A percentile compares a stretch with the other conserved stretches of the same genome.
Evolutionary conservation across 2,113 vertebrate genomes (phyloP).

Genomic region (Chunga burmeisteri): DNA sequence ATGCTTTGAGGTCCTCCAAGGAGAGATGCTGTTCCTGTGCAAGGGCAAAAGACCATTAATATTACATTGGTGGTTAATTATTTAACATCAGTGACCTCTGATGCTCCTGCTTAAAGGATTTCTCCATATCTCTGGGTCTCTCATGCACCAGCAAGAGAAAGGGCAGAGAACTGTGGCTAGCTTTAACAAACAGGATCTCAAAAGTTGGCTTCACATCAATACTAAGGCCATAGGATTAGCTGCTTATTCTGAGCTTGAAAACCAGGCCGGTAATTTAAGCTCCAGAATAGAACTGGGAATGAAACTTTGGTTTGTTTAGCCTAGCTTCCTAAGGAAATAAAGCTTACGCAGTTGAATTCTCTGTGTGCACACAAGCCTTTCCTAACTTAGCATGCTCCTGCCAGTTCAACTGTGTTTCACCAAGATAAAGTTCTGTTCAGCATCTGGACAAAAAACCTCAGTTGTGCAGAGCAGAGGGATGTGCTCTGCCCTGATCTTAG

Average conservation of each 20-base stretch:
- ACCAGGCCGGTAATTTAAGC: background rate
- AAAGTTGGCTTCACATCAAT: background rate
- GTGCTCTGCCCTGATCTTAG: background rate
- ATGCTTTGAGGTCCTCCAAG: background rate
- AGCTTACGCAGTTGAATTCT: background rate
- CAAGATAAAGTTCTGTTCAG: background rate
- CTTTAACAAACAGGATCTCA: background rate
- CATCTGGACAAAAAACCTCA: background rate
- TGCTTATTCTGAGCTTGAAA: background rate
- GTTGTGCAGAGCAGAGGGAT: background rate
- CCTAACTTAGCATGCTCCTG: background rate
- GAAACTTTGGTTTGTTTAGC: background rate
- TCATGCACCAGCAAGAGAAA: background rate
- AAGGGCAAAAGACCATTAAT: background rate
- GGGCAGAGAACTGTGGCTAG: background rate
- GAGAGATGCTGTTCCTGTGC: background rate
- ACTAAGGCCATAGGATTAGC: background rate
- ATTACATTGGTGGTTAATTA: background rate
- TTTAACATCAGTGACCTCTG: background rate
- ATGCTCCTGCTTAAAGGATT: background rate
- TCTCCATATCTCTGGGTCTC: background rate
- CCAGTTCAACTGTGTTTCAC: background rate
- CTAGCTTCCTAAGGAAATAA: background rate
- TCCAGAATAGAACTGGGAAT: background rate
- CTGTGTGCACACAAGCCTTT: background rate